phyloP scores from a whole-genome alignment of 1,140 invertebrate species.

The Philaenus spumarius region DNA sequence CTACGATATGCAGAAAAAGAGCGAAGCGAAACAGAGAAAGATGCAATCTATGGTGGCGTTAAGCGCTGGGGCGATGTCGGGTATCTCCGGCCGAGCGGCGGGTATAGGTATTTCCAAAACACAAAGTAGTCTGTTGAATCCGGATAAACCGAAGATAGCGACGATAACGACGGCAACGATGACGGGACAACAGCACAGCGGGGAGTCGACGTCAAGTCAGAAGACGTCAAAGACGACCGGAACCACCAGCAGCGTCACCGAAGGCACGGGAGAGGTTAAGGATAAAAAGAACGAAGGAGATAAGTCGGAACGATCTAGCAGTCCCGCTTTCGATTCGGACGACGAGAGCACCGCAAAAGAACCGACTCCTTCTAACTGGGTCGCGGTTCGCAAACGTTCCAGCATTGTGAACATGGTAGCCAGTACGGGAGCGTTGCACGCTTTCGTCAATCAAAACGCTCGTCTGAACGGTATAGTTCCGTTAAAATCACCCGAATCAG shows the following conservation, averaged over 20 bases:
- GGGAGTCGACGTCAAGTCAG: constrained; percentile 53
- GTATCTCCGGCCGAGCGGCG: constrained; percentile 80
- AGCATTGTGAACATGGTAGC: constrained; percentile 33
- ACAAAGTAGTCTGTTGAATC: constrained; percentile 59
- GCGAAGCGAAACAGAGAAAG: constrained; percentile 88
- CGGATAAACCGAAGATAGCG: constrained; percentile 55
- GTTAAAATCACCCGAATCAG: constrained; percentile 38
- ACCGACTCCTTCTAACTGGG: constrained; percentile 34
- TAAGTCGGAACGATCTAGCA: constrained; percentile 86
- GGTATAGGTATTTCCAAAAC: constrained; percentile 76
- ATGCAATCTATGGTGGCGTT: constrained; percentile 91
- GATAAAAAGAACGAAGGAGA: constrained; percentile 40
- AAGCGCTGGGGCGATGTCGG: constrained; percentile 78
- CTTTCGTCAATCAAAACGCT: constrained; percentile 23
- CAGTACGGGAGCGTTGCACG: constrained; percentile 11
- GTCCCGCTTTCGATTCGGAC: constrained; percentile 93
- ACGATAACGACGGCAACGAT: constrained; percentile 22
- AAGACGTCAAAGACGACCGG: constrained; percentile 46
- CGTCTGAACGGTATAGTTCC: constrained; percentile 49
- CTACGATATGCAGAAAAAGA: constrained; percentile 96
- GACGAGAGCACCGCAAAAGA: constrained; percentile 68
- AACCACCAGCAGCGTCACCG: constrained; percentile 12
- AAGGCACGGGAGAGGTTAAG: constrained; percentile 6
- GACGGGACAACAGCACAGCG: constrained; percentile 28
- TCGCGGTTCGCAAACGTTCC: not conserved